Percentiles rank a stretch among this genome's conserved stretches.
These are phyloP conservation scores for Acronicta psi DNA, from an alignment of 2,888 invertebrate genomes.

Conservation along the genomic window DNA sequence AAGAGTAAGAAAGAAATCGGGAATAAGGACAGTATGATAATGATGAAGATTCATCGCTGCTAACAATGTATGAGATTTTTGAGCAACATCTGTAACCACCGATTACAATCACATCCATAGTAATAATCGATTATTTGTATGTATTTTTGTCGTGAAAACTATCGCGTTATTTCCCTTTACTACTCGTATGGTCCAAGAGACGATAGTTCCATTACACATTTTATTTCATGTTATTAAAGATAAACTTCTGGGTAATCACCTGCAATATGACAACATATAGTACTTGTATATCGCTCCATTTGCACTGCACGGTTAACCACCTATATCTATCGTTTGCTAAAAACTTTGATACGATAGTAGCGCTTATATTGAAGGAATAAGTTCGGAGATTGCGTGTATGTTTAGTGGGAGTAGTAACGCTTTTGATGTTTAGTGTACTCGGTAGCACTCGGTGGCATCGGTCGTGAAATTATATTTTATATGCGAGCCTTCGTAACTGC, in stretches of 20 bases:
- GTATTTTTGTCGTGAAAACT: neutral
- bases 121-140: neutral
- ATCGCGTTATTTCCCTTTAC: neutral
- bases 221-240: slow-evolving; percentile 7
- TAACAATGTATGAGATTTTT: too few relatives aligned
- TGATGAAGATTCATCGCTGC: too few relatives aligned
- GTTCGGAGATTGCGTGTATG: slow-evolving; percentile 22
- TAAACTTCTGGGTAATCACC: slow-evolving; percentile 44
- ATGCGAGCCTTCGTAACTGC: slow-evolving; percentile 32
- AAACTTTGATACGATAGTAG: slow-evolving; percentile 23
- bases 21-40: too few relatives aligned
- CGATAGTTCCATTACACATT: slow-evolving; percentile 1
- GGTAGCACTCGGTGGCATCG: slow-evolving; percentile 42
- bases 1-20: too few relatives aligned
- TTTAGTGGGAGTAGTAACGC: slow-evolving; percentile 24
- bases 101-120: too few relatives aligned
- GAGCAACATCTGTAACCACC: too few relatives aligned
- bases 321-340: slow-evolving; percentile 26
- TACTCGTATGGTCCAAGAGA: neutral
- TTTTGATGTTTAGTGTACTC: slow-evolving; percentile 49
- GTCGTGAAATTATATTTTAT: slow-evolving; percentile 59
- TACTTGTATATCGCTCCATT: slow-evolving; percentile 50
- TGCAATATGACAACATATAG: slow-evolving; percentile 25
- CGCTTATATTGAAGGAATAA: slow-evolving; percentile 6
- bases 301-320: slow-evolving; percentile 50